A percentile compares a stretch with the other conserved stretches of the same genome.
Conservation (phyloP, 2,888 invertebrate species). For the Cyrtodaria siliqua region DNA sequence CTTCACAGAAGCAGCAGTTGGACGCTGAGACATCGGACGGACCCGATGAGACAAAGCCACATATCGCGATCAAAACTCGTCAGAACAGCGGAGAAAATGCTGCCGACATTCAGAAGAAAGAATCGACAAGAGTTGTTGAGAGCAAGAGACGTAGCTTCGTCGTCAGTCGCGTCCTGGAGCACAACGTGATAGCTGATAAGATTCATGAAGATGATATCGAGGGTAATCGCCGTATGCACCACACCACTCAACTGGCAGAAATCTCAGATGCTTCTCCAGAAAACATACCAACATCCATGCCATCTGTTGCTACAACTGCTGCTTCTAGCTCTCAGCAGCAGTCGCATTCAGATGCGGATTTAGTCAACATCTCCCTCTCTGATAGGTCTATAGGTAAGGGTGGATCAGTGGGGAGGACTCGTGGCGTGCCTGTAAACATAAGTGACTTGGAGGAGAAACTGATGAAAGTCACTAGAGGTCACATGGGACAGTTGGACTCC, state of each 20-base stretch:
- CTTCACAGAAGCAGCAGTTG: conserved; percentile 70
- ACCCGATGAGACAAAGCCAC: conserved; percentile 41
- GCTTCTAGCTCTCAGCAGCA: conserved; percentile 28
- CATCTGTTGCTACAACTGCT: conserved; percentile 36
- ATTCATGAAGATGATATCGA: conserved; percentile 78
- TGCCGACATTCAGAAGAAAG: conserved; percentile 36
- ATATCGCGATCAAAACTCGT: conserved; percentile 61
- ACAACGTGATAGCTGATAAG: conserved; percentile 68
- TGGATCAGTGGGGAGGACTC: conserved; percentile 31
- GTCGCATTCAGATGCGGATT: conserved; percentile 51
- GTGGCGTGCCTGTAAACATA: conserved; percentile 78
- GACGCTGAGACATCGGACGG: conserved; percentile 53
- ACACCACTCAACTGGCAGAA: conserved; percentile 4
- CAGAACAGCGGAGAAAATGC: conserved; percentile 57
- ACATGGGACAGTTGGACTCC: conserved; percentile 33
- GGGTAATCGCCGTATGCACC: conserved; percentile 35
- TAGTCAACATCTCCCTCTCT: conserved; percentile 59
- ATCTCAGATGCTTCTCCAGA: conserved; percentile 59
- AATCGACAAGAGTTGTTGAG: conserved; percentile 69
- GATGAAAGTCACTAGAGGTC: conserved; percentile 66
- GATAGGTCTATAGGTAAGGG: conserved; percentile 64
- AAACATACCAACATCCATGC: conserved; percentile 49
- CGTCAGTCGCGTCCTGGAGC: conserved; percentile 72
- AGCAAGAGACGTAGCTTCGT: conserved; percentile 77
- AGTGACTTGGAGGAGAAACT: conserved; percentile 78